Conservation (phyloP, 2,888 invertebrate genomes). For the Lordiphosa fenestrarum region DNA sequence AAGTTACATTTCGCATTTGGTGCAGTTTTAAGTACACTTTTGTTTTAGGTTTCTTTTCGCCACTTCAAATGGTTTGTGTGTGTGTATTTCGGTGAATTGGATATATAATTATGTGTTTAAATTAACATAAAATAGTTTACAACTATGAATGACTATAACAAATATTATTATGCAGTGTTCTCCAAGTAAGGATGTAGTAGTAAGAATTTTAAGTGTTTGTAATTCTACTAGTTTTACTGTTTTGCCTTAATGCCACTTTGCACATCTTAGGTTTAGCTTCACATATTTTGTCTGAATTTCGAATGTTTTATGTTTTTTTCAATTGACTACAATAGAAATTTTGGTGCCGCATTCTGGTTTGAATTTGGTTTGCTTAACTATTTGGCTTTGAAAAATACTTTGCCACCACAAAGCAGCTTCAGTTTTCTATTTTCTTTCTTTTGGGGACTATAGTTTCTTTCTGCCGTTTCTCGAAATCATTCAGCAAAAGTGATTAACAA, state of each 20-base stretch:
- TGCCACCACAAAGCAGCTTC: constrained; percentile 52
- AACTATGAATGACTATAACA: constrained; percentile 49
- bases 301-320: constrained; percentile 18
- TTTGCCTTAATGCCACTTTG: constrained; percentile 5
- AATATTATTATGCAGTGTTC: neutral
- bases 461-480: constrained; percentile 28
- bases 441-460: constrained; percentile 13
- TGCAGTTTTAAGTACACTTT: constrained; percentile 62
- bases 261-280: constrained; percentile 15
- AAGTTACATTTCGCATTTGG: constrained; percentile 10
- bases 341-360: constrained; percentile 10
- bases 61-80: constrained; percentile 9
- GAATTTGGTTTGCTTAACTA: constrained; percentile 65
- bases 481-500: constrained; percentile 65
- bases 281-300: no score
- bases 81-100: no score
- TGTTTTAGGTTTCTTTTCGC: constrained; percentile 12
- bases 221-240: constrained; percentile 9
- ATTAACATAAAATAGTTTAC: constrained; percentile 47
- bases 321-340: constrained; percentile 6
- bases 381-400: constrained; percentile 76
- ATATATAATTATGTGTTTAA: constrained; percentile 8
- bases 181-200: constrained; percentile 15
- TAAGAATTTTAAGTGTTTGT: constrained; percentile 11
- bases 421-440: constrained; percentile 36